Conservation (phyloP, 2,797 vertebrate species). For the Molossus alvarezi region DNA sequence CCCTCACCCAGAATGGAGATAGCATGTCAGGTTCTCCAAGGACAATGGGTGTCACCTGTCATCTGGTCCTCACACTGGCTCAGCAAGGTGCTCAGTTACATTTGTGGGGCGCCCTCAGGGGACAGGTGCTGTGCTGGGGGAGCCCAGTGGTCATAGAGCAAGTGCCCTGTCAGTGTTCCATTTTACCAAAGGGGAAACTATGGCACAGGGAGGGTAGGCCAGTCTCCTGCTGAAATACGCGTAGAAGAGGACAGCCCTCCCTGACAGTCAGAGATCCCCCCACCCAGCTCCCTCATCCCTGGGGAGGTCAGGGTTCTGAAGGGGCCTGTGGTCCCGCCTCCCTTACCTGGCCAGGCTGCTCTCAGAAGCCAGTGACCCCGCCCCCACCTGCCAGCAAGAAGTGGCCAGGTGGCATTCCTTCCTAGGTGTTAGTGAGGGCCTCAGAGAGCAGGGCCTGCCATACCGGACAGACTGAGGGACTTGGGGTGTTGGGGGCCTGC, state of each 20-base stretch:
- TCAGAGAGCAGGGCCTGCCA: background rate
- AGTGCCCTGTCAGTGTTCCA: fast-evolving
- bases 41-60: background rate
- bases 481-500: background rate
- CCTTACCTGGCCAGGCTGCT: background rate
- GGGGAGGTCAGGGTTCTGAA: background rate
- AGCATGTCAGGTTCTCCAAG: background rate
- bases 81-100: background rate
- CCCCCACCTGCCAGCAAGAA: background rate
- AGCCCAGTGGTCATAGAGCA: background rate
- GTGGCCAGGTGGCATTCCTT: constrained; percentile 37
- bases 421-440: background rate
- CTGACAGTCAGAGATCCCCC: background rate
- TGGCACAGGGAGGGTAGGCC: fast-evolving
- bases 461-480: background rate
- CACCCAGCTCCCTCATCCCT: background rate
- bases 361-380: background rate
- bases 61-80: background rate
- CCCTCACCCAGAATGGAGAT: background rate
- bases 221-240: background rate
- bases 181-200: background rate
- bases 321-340: background rate
- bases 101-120: background rate
- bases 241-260: fast-evolving
- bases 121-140: background rate